Percentiles rank a stretch among this genome's conserved stretches.
These are phyloP conservation scores for Bactericera cockerelli DNA, from an alignment of 1,140 invertebrate species.

Conservation along the genomic window DNA sequence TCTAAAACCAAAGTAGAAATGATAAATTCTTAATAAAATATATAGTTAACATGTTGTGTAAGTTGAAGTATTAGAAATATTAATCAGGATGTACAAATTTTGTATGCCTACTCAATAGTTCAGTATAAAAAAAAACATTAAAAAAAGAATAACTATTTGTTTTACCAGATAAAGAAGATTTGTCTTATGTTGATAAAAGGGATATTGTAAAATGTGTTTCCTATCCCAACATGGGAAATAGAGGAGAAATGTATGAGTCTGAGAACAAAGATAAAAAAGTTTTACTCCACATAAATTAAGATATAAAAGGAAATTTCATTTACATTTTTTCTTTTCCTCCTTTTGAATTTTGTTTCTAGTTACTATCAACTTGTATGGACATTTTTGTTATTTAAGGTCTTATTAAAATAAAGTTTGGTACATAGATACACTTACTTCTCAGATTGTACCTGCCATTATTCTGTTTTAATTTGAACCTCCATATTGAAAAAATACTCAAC, in stretches of 20 bases:
- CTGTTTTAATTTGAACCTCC: background rate
- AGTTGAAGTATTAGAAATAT: too few relatives aligned
- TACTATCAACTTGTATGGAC: background rate
- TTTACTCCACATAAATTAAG: background rate
- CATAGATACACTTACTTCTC: too few relatives aligned
- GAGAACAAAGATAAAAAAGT: background rate
- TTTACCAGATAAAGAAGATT: background rate
- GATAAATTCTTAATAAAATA: too few relatives aligned
- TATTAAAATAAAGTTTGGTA: background rate
- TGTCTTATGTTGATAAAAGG: background rate
- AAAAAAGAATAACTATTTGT: background rate
- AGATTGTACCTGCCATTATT: background rate
- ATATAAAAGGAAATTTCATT: background rate
- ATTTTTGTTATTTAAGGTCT: background rate
- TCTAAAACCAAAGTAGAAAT: too few relatives aligned
- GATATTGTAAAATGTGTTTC: background rate
- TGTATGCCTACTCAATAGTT: too few relatives aligned
- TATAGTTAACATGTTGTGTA: too few relatives aligned
- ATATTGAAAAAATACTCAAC: background rate
- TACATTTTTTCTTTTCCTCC: too few relatives aligned
- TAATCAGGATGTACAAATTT: too few relatives aligned
- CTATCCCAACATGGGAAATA: background rate
- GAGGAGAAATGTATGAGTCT: background rate
- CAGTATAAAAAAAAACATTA: too few relatives aligned
- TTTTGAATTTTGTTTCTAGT: background rate